phyloP scores from a whole-genome alignment of 2,888 invertebrate genomes.

The Pristionchus fissidentatus region DNA sequence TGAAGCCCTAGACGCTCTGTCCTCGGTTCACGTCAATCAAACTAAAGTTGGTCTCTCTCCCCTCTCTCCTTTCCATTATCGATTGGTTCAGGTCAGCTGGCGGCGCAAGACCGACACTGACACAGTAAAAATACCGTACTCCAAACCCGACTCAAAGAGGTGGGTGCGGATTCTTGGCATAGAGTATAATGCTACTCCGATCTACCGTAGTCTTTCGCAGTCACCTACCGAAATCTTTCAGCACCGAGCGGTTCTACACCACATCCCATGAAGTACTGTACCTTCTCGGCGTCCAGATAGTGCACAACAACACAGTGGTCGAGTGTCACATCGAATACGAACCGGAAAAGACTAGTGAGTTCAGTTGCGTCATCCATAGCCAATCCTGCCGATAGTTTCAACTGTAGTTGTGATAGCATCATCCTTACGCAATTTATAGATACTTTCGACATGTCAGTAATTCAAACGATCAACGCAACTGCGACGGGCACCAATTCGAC shows the following conservation, averaged over 20 bases:
- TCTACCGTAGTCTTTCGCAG: background rate
- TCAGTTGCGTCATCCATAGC: background rate
- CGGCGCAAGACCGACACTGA: background rate
- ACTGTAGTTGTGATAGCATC: no score
- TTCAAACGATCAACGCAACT: background rate
- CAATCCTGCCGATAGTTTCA: no score
- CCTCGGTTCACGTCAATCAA: background rate
- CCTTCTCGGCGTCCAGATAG: background rate
- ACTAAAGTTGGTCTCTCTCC: background rate
- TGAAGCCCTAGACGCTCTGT: background rate
- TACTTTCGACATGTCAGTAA: no score
- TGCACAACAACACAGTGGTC: conserved; percentile 34
- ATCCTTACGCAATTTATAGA: no score
- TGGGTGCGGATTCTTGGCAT: background rate
- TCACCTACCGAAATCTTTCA: background rate
- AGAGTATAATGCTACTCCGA: background rate
- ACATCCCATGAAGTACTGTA: background rate
- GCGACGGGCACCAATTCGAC: background rate
- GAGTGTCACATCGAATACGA: conserved; percentile 24
- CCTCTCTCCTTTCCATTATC: background rate
- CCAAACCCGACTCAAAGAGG: background rate
- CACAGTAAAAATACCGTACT: background rate
- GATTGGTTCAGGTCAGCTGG: conserved; percentile 29
- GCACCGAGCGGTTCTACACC: conserved; percentile 21
- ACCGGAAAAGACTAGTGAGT: background rate